Evolutionary conservation across 2,113 vertebrate genomes (phyloP), one percentile per base, ranked within the genome.

Genomic region (Ceratotherium simum): DNA sequence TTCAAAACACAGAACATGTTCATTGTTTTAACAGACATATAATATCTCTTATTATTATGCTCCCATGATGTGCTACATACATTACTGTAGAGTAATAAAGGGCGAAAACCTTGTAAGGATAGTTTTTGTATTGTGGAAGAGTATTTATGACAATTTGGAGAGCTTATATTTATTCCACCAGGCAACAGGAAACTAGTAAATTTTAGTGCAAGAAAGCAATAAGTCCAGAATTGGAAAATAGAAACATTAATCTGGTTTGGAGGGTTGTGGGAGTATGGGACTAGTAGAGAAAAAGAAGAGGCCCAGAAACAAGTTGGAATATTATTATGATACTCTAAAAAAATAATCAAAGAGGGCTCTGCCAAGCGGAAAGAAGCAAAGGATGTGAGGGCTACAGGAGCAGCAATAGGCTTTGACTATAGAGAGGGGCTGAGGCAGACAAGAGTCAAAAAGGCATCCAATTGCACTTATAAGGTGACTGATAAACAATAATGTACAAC

Each of bases 81-180:
- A 56, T 73, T 65, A 12, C 7, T 48, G 0, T 46, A 65, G 5
- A 31, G 12, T 20, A 39, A 70, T 18, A n/a, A 83, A 16, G 13
- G 18, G 5, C 14, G 1, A 69, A 72, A 21, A 17, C 25, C 6
- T 88, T 7, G 2, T 14, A 36, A 56, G 36, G n/a, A 75, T 25
- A 36, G 1, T 42, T 46, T 89, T 75, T 14, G 16, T 4, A 48
- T 27, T 8, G 2, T 29, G 16, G 11, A 95, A 14, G 9, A 69
- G 69, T 12, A 18, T 17, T 58, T 73, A 67, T 5, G 11, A 1
- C 48, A 81, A 16, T 54, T 36, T 72, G 33, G 16, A 91, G 42
- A 91, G 7, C n/a, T 3, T 86, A 31, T 62, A 27, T 33, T 96
- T 82, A 86, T 58, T 95, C 18, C 21, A 27, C 16, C 12, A 95